Conservation (phyloP, 2,797 vertebrate species). For the Brachymystax lenok region DNA sequence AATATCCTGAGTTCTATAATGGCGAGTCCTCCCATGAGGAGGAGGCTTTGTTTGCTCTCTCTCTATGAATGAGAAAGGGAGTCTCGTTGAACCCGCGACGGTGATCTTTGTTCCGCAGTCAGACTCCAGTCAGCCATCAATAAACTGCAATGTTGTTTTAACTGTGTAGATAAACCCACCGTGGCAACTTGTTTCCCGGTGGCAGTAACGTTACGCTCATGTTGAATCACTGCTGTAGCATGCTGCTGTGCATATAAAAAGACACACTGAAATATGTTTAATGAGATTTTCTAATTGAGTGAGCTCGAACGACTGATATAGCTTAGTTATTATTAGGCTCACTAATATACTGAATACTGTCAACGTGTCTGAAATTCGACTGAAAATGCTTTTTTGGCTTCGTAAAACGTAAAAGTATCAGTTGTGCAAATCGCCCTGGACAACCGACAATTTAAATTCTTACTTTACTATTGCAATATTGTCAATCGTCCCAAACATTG, state of each 20-base stretch:
- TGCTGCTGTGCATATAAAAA: too few relatives aligned
- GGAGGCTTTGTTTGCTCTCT: conserved; percentile 47
- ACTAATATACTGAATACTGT: too few relatives aligned
- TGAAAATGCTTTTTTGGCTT: too few relatives aligned
- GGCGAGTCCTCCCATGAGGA: conserved; percentile 40
- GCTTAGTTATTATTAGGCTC: too few relatives aligned
- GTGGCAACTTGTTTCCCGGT: too few relatives aligned
- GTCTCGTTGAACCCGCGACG: conserved; percentile 61
- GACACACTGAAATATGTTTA: too few relatives aligned
- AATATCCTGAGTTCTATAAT: conserved; percentile 45
- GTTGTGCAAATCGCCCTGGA: background rate
- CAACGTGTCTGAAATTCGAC: too few relatives aligned
- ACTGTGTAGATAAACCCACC: background rate
- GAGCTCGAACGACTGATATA: too few relatives aligned
- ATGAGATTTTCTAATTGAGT: too few relatives aligned
- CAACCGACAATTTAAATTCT: background rate
- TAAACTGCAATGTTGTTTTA: conserved; percentile 57
- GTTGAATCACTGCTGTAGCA: too few relatives aligned
- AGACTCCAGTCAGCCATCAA: conserved; percentile 56
- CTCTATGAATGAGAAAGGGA: conserved; percentile 58
- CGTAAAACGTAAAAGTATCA: background rate
- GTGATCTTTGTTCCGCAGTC: conserved; percentile 64
- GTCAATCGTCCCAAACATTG: background rate
- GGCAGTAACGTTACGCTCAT: too few relatives aligned
- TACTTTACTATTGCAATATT: background rate